Conservation (phyloP, 2,113 vertebrate species). For the Anarhynchus alexandrinus region DNA sequence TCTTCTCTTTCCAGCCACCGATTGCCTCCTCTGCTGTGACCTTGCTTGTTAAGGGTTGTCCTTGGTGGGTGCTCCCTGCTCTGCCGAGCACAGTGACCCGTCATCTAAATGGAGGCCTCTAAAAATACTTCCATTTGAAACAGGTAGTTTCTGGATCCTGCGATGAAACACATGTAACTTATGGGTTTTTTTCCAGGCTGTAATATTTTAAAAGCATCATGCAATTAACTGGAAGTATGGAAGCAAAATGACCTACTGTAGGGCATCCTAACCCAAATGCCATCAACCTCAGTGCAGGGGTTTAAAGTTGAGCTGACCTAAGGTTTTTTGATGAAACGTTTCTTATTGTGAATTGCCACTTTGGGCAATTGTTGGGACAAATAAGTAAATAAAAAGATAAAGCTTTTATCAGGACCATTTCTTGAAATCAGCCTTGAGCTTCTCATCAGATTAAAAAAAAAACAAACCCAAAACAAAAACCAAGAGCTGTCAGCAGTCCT, state of each 20-base stretch:
- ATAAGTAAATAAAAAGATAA: neutral
- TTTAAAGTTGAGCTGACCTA: neutral
- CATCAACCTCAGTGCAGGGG: neutral
- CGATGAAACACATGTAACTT: neutral
- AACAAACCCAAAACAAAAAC: neutral
- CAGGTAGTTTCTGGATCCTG: neutral
- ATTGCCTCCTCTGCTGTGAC: neutral
- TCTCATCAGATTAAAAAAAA: neutral
- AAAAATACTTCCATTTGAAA: neutral
- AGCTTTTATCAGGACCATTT: neutral
- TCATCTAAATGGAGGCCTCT: neutral
- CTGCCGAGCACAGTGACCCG: fast-evolving
- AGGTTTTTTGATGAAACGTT: neutral
- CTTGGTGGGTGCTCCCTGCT: neutral
- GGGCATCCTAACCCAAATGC: neutral
- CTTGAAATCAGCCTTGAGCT: neutral
- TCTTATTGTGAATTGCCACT: neutral
- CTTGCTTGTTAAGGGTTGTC: neutral
- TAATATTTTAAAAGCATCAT: neutral
- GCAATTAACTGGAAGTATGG: neutral
- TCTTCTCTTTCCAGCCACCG: neutral
- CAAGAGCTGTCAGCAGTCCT: neutral
- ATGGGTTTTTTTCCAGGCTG: neutral
- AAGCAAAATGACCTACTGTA: neutral
- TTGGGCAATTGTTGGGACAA: neutral